Conservation (phyloP, 1,140 invertebrate genomes). For the Anoplophora glabripennis region DNA sequence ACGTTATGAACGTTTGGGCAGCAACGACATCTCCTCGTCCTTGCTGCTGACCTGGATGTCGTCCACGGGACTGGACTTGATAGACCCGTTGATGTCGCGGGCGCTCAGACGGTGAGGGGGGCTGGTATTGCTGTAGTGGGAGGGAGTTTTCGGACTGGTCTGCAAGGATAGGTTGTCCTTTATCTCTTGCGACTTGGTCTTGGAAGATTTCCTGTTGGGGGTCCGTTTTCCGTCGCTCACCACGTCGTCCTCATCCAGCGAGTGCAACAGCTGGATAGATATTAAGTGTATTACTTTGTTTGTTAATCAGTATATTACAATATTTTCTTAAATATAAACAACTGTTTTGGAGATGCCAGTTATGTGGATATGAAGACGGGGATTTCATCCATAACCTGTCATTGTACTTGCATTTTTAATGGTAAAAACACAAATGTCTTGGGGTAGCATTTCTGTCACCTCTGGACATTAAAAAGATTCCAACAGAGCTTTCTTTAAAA, state of each 20-base stretch:
- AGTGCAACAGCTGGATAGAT: conserved; percentile 31
- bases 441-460: no score
- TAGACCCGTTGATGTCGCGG: conserved; percentile 38
- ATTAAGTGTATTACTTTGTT: no score
- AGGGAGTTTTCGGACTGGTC: conserved; percentile 35
- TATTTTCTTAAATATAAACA: no score
- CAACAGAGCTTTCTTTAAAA: no score
- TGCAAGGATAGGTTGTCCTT: conserved; percentile 18
- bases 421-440: no score
- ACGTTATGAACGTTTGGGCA: conserved; percentile 46
- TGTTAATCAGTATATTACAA: no score
- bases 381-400: no score
- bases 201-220: conserved; percentile 35
- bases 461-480: no score
- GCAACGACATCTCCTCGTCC: conserved; percentile 40
- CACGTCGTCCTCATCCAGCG: conserved; percentile 35
- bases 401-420: no score
- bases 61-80: conserved; percentile 34
- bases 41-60: conserved; percentile 25
- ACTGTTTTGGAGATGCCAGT: no score
- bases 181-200: conserved; percentile 26
- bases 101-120: conserved; percentile 33
- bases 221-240: conserved; percentile 31
- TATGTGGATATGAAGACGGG: no score
- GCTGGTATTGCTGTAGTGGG: conserved; percentile 32